Base-by-base conservation (phyloP, 1,140 invertebrate species). In the Lepidurus arcticus region DNA sequence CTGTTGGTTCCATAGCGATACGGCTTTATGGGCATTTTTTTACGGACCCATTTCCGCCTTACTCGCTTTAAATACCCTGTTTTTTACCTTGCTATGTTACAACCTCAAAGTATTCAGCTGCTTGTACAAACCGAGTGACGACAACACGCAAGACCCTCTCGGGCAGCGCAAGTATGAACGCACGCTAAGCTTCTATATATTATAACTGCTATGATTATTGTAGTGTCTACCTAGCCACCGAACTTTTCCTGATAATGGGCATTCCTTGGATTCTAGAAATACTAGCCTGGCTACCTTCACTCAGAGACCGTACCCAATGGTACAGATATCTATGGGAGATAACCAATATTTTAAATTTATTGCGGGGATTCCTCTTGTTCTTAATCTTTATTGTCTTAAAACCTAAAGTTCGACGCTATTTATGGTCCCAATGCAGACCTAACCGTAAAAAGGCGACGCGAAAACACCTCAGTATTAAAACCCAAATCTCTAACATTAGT, bases 1-100 rank as follows among this genome's bases (percentile, higher is more conserved):
- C 24, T 76, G 75, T 47, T 76, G 75, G 75, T 76, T 76, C 75
- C 47, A 76, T 43, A 43, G 75, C 7, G 75, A 76, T 44, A 47
- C 43, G 24, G 75, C 34, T 16, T 45, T 76, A 43, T 47, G 43
- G 75, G 34, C 75, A 76, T 76, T 76, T 21, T 76, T 76, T 47
- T 76, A 76, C 75, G 75, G 43, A 9, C 75, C 75, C 13, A 45
- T 76, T 9, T 45, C 43, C 11, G 75, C 75, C 9, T n/a, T 45
- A 43, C 43, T 76, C 9, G 75, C 75, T n/a, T 43, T 76, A n/a
- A 76, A 76, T 47, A 43, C 21, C 7, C 7, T 76, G 42, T 45
- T 76, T 10, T 76, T 76, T 21, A 16, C 24, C 47, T 21, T 76
- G 43, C 43, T 76, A 43, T 44, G 43, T 76, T 44, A 34, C 24